Conservation (phyloP, 2,113 vertebrate species). For the Anseranas semipalmata region DNA sequence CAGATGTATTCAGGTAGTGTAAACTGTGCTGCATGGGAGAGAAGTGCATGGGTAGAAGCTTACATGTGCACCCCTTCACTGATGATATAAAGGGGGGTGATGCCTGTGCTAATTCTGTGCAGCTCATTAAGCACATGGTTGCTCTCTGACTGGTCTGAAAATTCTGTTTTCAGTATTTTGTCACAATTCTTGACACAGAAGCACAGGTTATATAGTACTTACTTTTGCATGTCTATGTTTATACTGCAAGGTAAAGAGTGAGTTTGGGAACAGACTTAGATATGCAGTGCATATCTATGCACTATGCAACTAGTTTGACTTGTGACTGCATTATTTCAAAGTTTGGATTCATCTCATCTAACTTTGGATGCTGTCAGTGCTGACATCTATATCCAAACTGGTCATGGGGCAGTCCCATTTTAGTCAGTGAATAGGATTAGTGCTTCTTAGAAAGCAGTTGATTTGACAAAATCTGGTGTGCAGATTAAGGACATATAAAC, state of each 20-base stretch:
- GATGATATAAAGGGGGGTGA: not conserved
- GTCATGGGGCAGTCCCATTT: not conserved
- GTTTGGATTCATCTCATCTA: not conserved
- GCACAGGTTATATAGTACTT: not conserved
- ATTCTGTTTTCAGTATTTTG: not conserved
- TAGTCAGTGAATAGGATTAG: not conserved
- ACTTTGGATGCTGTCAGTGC: not conserved
- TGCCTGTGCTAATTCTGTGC: not conserved
- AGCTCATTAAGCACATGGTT: not conserved
- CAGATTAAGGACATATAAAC: not conserved
- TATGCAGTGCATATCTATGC: no score
- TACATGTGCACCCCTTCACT: accelerated
- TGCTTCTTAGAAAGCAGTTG: not conserved
- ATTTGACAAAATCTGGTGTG: not conserved
- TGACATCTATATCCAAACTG: not conserved
- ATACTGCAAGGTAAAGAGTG: not conserved
- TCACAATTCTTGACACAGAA: not conserved
- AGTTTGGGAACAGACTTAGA: not conserved
- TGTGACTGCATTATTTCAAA: not conserved
- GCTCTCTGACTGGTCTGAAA: not conserved
- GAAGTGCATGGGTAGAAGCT: not conserved
- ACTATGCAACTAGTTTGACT: not conserved
- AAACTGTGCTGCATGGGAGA: accelerated
- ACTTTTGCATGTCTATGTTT: not conserved
- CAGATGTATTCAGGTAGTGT: not conserved